These are phyloP conservation scores for Bubo bubo DNA, from an alignment of 2,113 vertebrate genomes.

Conservation along the genomic window DNA sequence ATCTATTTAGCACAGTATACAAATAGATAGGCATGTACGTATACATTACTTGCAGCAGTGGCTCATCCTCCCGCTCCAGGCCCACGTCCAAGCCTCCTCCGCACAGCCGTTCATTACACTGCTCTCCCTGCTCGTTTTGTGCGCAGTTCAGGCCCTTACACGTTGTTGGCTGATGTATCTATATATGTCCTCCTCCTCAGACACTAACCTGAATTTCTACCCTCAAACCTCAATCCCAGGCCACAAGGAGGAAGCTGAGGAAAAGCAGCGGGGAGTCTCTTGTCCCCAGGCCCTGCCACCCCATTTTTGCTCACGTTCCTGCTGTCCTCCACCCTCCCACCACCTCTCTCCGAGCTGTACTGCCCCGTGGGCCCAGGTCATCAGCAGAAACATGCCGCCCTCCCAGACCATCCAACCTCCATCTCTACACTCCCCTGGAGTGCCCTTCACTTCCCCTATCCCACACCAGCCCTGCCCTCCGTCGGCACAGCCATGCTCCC, in stretches of 20 bases:
- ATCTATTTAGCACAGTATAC: neutral
- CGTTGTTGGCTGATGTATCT: neutral
- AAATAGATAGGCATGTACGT: accelerated
- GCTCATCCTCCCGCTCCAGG: neutral
- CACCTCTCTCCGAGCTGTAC: accelerated
- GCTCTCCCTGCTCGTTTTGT: neutral
- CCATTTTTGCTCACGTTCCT: neutral
- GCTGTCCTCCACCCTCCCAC: neutral
- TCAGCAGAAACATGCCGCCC: accelerated
- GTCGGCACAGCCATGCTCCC: accelerated
- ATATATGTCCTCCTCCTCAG: neutral
- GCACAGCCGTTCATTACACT: accelerated
- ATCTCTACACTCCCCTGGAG: accelerated
- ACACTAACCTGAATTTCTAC: neutral
- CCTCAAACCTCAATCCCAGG: no score
- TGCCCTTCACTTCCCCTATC: neutral
- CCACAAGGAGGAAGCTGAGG: accelerated
- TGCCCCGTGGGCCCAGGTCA: accelerated
- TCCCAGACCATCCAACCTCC: neutral
- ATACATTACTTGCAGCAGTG: accelerated
- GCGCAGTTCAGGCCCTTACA: neutral
- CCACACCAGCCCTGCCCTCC: accelerated
- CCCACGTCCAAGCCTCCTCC: neutral
- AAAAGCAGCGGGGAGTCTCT: neutral
- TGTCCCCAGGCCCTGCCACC: neutral